Conservation (phyloP, 2,113 vertebrate genomes). For the Willisornis vidua region DNA sequence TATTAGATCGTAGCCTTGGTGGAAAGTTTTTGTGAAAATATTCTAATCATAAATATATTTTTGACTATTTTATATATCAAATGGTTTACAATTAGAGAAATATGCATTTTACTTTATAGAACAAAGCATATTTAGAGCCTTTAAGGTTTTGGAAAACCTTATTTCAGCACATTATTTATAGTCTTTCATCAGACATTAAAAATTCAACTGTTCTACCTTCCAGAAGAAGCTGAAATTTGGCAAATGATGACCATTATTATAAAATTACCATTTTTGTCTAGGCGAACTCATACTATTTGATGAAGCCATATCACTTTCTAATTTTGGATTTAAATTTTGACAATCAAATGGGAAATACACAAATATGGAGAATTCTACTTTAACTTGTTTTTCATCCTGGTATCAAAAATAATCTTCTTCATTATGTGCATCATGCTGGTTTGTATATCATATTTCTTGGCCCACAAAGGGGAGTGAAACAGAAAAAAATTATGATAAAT, state of each 20-base stretch:
- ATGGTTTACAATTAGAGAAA: neutral
- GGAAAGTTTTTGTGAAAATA: neutral
- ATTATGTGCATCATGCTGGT: neutral
- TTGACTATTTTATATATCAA: neutral
- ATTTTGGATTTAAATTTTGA: neutral
- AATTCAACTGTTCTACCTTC: neutral
- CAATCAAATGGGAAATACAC: neutral
- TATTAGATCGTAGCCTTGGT: neutral
- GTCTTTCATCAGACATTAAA: neutral
- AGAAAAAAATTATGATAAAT: neutral
- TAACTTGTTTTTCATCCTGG: neutral
- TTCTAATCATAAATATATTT: neutral
- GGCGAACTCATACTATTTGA: neutral
- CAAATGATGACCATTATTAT: neutral
- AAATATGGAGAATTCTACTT: neutral
- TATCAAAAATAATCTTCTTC: neutral
- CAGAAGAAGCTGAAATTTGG: neutral
- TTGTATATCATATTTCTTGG: neutral
- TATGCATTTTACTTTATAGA: neutral
- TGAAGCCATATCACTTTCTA: neutral
- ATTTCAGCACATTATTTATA: neutral
- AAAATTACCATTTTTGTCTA: neutral
- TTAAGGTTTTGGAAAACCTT: neutral
- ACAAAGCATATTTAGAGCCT: neutral
- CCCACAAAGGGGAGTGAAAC: neutral